Percentiles rank a stretch among this genome's conserved stretches.
phyloP scores from a whole-genome alignment of 2,888 invertebrate species.

The Lycocerus yunnanus region DNA sequence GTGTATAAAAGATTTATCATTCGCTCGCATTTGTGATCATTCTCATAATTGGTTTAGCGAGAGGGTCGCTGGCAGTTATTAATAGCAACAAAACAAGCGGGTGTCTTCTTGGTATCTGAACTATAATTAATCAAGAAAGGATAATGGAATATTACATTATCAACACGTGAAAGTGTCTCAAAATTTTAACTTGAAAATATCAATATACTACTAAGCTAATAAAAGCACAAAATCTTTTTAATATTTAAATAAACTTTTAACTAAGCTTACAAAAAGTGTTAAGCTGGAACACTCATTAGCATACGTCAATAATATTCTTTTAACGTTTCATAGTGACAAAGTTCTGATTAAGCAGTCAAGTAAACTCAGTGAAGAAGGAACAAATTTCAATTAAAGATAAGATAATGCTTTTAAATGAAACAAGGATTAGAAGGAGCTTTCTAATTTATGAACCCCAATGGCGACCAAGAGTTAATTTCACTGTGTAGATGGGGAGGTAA shows the following conservation, averaged over 20 bases:
- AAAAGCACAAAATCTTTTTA: background rate
- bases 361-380: constrained; percentile 26
- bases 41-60: constrained; percentile 49
- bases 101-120: constrained; percentile 43
- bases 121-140: constrained; percentile 40
- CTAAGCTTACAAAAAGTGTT: background rate
- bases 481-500: constrained; percentile 39
- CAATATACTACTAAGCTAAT: background rate
- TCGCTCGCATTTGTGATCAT: constrained; percentile 46
- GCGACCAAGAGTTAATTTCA: constrained; percentile 43
- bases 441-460: constrained; percentile 38
- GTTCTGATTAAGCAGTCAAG: constrained; percentile 27
- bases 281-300: constrained; percentile 5
- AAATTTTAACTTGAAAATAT: background rate
- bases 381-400: constrained; percentile 41
- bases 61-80: constrained; percentile 46
- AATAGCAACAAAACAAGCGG: constrained; percentile 46
- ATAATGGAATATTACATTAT: constrained; percentile 36
- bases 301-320: constrained; percentile 9
- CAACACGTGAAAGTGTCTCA: constrained; percentile 1
- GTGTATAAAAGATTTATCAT: constrained; percentile 49
- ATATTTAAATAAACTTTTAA: constrained; percentile 16
- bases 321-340: constrained; percentile 6
- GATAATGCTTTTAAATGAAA: constrained; percentile 38
- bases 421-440: constrained; percentile 37